Conservation (phyloP, 2,797 vertebrate species). For the Masticophis lateralis region DNA sequence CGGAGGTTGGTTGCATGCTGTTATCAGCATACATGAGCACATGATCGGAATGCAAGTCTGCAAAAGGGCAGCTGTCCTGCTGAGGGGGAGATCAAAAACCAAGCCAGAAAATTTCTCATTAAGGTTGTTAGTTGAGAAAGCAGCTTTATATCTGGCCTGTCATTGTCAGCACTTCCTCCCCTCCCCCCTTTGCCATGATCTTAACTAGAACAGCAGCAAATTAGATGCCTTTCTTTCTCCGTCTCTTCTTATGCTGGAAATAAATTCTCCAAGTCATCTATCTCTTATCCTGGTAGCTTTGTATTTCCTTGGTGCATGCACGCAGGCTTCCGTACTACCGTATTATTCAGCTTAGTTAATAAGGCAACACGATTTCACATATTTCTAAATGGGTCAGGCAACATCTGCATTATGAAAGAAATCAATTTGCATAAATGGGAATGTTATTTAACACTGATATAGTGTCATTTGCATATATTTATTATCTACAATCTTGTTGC, state of each 20-base stretch:
- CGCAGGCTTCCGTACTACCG: background rate
- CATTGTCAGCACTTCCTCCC: background rate
- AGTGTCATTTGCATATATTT: background rate
- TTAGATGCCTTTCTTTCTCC: background rate
- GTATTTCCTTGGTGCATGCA: background rate
- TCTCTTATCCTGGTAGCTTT: background rate
- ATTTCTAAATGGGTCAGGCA: slow-evolving; percentile 3
- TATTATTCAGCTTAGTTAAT: background rate
- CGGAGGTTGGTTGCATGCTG: background rate
- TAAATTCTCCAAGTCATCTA: background rate
- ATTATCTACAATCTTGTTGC: background rate
- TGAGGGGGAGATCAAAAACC: slow-evolving; percentile 17
- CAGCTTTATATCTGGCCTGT: background rate
- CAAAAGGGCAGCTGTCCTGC: slow-evolving; percentile 7
- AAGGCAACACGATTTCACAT: background rate
- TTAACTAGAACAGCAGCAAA: slow-evolving; percentile 17
- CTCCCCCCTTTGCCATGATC: slow-evolving; percentile 6
- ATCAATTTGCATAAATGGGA: background rate
- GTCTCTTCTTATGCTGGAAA: background rate
- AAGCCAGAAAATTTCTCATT: slow-evolving; percentile 36
- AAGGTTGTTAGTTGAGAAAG: slow-evolving; percentile 21
- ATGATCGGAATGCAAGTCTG: slow-evolving; percentile 10
- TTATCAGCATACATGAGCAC: slow-evolving; percentile 10
- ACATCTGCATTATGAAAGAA: background rate
- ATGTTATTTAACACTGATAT: background rate